Conservation (phyloP, 2,888 invertebrate species). For the Coremacera marginata region DNA sequence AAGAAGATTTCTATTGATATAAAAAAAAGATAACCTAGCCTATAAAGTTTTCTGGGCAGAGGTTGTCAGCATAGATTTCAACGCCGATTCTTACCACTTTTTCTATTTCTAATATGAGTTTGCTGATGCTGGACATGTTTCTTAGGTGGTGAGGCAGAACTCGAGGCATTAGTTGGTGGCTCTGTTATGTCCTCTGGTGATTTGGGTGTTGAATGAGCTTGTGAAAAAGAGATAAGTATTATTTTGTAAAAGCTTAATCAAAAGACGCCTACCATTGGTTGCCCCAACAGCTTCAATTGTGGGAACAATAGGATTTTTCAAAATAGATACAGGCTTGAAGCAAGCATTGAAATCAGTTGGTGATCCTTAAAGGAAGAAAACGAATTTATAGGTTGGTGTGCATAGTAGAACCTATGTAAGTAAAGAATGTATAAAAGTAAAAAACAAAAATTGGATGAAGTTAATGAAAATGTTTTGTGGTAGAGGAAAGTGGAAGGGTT, state of each 20-base stretch:
- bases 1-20: no score
- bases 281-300: neutral
- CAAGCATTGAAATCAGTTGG: constrained; percentile 54
- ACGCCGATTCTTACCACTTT: constrained; percentile 59
- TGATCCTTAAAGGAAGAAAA: constrained; percentile 54
- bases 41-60: constrained; percentile 70
- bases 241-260: neutral
- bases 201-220: constrained; percentile 55
- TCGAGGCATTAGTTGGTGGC: constrained; percentile 21
- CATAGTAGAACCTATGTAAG: constrained; percentile 25
- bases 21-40: no score
- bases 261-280: neutral
- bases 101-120: constrained; percentile 52
- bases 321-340: constrained; percentile 47
- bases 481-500: neutral
- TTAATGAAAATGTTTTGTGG: neutral
- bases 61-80: constrained; percentile 30
- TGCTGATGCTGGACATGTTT: constrained; percentile 46
- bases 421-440: constrained; percentile 16
- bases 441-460: constrained; percentile 22
- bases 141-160: constrained; percentile 35
- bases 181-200: constrained; percentile 39
- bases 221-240: neutral
- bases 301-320: constrained; percentile 42
- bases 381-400: constrained; percentile 25